Percentiles rank a stretch among this genome's conserved stretches.
These are phyloP conservation scores for Perca flavescens DNA, from an alignment of 2,113 vertebrate species.

Conservation along the genomic window DNA sequence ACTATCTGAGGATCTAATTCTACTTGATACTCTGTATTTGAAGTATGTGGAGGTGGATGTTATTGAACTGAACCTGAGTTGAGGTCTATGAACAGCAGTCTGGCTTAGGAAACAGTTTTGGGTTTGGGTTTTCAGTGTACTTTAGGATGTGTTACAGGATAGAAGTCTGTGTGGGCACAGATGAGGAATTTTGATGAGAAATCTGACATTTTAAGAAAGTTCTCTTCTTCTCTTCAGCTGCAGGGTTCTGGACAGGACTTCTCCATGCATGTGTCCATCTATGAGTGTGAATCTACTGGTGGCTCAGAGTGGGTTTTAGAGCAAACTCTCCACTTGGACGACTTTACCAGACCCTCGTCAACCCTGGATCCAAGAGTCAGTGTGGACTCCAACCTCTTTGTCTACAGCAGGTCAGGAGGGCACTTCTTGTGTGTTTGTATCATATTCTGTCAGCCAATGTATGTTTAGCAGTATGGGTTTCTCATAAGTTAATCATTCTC, in stretches of 20 bases:
- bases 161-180: neutral
- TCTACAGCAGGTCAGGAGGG: slow-evolving; percentile 93
- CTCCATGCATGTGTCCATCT: slow-evolving; percentile 99
- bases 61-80: slow-evolving; percentile 14
- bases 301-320: slow-evolving; percentile 99
- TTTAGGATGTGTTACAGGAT: neutral
- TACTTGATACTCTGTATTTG: neutral
- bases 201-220: neutral
- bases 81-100: neutral
- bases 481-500: slow-evolving; percentile 49
- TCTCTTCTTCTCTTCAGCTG: slow-evolving; percentile 28
- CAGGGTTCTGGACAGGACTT: slow-evolving; percentile 85
- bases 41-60: neutral
- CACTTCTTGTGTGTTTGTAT: slow-evolving; percentile 1
- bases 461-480: neutral
- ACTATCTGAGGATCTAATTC: neutral
- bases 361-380: slow-evolving; percentile 94
- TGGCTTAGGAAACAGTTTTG: neutral
- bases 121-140: neutral
- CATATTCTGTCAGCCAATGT: neutral
- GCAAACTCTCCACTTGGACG: slow-evolving; percentile 96
- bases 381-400: slow-evolving; percentile 98
- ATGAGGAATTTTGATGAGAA: neutral
- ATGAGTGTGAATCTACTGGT: slow-evolving; percentile 98
- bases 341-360: slow-evolving; percentile 89